Base-by-base conservation (phyloP, 2,888 invertebrate genomes). In the Drosophila formosana region DNA sequence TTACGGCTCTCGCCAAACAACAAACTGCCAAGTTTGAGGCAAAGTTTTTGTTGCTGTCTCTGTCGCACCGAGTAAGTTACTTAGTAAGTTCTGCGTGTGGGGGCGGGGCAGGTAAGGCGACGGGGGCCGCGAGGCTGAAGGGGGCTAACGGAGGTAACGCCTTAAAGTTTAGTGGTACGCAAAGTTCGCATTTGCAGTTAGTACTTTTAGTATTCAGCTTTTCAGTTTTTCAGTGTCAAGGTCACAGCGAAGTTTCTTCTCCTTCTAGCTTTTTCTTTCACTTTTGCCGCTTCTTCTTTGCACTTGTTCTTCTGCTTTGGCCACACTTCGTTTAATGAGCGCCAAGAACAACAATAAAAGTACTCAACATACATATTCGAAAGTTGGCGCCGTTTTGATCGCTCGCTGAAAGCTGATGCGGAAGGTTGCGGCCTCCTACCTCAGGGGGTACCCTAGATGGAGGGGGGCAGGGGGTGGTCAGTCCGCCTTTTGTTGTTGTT, bases 161-260 rank as follows among this genome's bases (percentile, higher is more conserved):
- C 77, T 82, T 80, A 78, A 82, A 85, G 86, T 83, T 86, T 85
- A 85, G 86, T 82, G 71, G 78, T 85, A 82, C 82, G 82, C 82
- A 85, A 82, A 82, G 82, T 82, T 85, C 65, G 75, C 78, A 78
- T 82, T 78, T 64, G 70, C 75, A 75, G 86, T 80, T 78, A 18
- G 18, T 18, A 82, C 82, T 82, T 82, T 76, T 76, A 37, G 64
- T 66, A 62, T 69, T 76, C 66, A 75, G 71, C 71, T 66, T 51
- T 64, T 65, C 81, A 83, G 81, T 79, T 83, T 78, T 78, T 85
- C 86, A 86, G 79, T 84, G 83, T 83, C 83, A 84, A 84, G 83
- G 83, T 86, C 87, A 75, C 55, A 63, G 41, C 51, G 51, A 83
- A 84, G 83, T 84, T 84, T 73, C 65, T 55, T 58, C 39, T 18